Conservation (phyloP, 37 sponge, comb jelly and placozoan species). For the Tethya wilhelma region DNA sequence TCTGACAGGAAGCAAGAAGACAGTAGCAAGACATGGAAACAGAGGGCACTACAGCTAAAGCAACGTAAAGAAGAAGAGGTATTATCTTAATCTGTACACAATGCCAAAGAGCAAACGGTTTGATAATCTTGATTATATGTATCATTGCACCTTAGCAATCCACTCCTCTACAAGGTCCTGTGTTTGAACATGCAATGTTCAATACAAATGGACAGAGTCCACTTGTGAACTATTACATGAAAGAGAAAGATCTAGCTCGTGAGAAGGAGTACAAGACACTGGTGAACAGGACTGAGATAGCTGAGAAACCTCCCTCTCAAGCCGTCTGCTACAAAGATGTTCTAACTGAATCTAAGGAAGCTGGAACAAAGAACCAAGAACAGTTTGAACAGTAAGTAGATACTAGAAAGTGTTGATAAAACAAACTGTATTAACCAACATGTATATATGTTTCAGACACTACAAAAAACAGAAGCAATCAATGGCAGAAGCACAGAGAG, state of each 20-base stretch:
- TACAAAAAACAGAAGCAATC: constrained; percentile 9
- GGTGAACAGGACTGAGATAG: constrained; percentile 70
- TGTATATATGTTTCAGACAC: background rate
- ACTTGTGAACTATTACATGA: constrained; percentile 69
- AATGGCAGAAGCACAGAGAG: constrained; percentile 7
- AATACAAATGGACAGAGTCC: constrained; percentile 83
- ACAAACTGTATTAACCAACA: background rate
- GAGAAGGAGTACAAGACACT: constrained; percentile 33
- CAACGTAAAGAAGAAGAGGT: no score
- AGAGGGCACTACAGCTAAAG: no score
- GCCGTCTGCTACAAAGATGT: constrained; percentile 18
- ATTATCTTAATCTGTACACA: no score
- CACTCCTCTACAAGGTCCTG: constrained; percentile 38
- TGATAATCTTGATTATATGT: no score
- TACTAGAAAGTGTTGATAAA: background rate
- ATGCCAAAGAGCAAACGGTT: no score
- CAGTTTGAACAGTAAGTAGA: constrained; percentile 22
- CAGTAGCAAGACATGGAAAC: no score
- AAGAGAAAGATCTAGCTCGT: background rate
- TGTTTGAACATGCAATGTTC: constrained; percentile 71
- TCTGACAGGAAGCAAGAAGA: no score
- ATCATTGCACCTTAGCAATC: no score
- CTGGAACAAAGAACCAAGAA: background rate
- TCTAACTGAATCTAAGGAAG: constrained; percentile 16
- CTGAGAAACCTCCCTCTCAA: constrained; percentile 18